Percentiles rank a stretch among this genome's conserved stretches.
Evolutionary conservation across 2,888 invertebrate genomes (phyloP).

Genomic region (Habroteleia sp.): DNA sequence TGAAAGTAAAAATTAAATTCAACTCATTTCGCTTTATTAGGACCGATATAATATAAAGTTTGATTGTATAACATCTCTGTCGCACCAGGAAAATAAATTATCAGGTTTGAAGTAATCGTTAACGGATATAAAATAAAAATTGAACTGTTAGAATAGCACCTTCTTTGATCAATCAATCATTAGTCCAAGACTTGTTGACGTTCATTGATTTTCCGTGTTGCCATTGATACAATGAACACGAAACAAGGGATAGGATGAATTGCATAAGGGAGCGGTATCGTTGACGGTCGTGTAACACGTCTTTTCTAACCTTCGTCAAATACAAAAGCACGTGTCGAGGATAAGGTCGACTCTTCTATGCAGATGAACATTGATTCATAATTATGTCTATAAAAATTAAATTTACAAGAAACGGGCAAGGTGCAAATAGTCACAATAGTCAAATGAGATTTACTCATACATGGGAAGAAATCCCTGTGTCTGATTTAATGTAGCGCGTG

Average conservation of each 20-base stretch:
- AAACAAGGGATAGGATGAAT: conserved; percentile 48
- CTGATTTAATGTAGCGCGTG: conserved; percentile 49
- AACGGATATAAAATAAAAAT: conserved; percentile 24
- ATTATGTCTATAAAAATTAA: conserved; percentile 58
- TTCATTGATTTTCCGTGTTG: conserved; percentile 54
- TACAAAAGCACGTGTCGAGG: conserved; percentile 55
- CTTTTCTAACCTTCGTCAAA: conserved; percentile 52
- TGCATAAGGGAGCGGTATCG: conserved; percentile 55
- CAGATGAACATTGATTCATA: conserved; percentile 58
- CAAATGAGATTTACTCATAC: conserved; percentile 55
- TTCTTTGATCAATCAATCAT: conserved; percentile 39
- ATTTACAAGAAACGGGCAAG: conserved; percentile 61
- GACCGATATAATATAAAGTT: conserved; percentile 12
- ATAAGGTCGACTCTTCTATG: conserved; percentile 61
- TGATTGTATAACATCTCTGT: conserved; percentile 31
- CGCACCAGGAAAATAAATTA: conserved; percentile 17
- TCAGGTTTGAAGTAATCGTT: conserved; percentile 18
- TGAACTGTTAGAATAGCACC: conserved; percentile 18
- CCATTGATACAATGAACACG: conserved; percentile 4
- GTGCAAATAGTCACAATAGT: conserved; percentile 47
- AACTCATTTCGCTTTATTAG: conserved; percentile 26
- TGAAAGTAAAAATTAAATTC: conserved; percentile 19
- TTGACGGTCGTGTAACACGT: conserved; percentile 49
- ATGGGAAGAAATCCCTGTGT: conserved; percentile 31
- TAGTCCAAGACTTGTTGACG: conserved; percentile 24